Percentiles rank a stretch among this genome's conserved stretches.
Evolutionary conservation across 2,113 vertebrate species (phyloP).

Genomic region (Anser brachyrhynchus): DNA sequence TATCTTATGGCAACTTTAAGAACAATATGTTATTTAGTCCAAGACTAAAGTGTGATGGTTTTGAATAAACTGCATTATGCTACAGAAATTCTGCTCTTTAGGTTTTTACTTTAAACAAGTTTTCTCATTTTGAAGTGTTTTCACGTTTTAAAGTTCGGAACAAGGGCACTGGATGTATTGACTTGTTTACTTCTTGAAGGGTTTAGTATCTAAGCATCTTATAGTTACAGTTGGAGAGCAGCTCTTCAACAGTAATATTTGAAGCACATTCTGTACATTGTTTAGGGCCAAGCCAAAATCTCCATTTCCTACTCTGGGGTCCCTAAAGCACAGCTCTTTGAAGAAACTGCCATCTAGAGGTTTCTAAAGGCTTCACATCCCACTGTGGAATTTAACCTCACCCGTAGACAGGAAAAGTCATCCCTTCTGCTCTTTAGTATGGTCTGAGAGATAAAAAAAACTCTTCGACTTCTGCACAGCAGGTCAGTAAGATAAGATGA

Average conservation of each 20-base stretch:
- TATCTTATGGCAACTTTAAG: background rate
- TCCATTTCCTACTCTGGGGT: background rate
- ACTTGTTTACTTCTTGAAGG: background rate
- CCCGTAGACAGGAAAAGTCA: background rate
- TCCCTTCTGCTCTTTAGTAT: background rate
- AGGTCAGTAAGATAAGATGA: conserved; percentile 35
- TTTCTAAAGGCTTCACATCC: background rate
- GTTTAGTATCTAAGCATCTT: background rate
- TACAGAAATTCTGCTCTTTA: background rate
- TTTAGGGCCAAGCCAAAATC: background rate
- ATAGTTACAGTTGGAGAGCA: background rate
- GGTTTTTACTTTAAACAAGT: background rate
- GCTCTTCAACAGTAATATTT: background rate
- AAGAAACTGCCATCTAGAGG: background rate
- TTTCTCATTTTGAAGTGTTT: background rate
- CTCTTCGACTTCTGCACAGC: background rate
- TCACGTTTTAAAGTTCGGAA: background rate
- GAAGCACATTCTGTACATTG: background rate
- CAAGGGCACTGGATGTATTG: background rate
- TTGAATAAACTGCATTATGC: background rate
- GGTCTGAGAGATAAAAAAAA: conserved; percentile 51
- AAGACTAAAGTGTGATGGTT: background rate
- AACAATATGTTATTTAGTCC: background rate
- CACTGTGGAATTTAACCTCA: background rate
- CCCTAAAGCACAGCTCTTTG: background rate